Percentiles rank a stretch among this genome's conserved stretches.
Evolutionary conservation across 2,797 vertebrate species (phyloP).

Genomic region (Triplophysa bombifrons): DNA sequence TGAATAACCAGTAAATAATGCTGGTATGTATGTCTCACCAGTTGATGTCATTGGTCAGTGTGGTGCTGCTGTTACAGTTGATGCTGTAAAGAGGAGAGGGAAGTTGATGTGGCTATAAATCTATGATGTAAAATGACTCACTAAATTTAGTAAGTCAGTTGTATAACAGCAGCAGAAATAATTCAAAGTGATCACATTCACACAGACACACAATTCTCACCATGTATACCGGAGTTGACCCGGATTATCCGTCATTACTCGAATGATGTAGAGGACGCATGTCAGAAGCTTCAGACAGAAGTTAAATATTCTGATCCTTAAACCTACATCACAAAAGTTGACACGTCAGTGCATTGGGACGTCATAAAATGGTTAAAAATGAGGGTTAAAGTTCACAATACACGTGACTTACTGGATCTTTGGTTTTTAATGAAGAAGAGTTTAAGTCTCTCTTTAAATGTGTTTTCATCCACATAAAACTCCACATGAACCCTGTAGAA

Average conservation of each 20-base stretch:
- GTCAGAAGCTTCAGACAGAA: constrained; percentile 96
- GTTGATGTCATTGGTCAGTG: constrained; percentile 83
- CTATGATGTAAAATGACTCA: neutral
- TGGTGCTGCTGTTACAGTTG: constrained; percentile 84
- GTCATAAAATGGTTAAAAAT: neutral
- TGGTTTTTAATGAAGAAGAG: constrained; percentile 99
- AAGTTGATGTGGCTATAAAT: constrained; percentile 32
- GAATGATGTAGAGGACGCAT: constrained; percentile 92
- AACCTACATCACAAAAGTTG: constrained; percentile 70
- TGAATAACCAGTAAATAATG: neutral
- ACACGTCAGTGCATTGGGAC: neutral
- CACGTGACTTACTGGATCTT: constrained; percentile 87
- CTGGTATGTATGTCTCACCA: constrained; percentile 77
- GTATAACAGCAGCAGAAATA: neutral
- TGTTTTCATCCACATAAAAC: constrained; percentile 97
- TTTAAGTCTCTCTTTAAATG: constrained; percentile 95
- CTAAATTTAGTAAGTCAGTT: neutral
- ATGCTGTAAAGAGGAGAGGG: constrained; percentile 69
- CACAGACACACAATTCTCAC: constrained; percentile 31
- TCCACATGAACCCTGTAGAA: constrained; percentile 90
- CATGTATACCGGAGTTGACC: constrained; percentile 63
- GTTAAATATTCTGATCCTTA: constrained; percentile 94
- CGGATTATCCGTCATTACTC: constrained; percentile 89
- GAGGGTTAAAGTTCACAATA: neutral
- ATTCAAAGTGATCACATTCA: neutral